A percentile compares a stretch with the other conserved stretches of the same genome.
Evolutionary conservation across 2,888 invertebrate species (phyloP).

Genomic region (Ectemnius cavifrons): DNA sequence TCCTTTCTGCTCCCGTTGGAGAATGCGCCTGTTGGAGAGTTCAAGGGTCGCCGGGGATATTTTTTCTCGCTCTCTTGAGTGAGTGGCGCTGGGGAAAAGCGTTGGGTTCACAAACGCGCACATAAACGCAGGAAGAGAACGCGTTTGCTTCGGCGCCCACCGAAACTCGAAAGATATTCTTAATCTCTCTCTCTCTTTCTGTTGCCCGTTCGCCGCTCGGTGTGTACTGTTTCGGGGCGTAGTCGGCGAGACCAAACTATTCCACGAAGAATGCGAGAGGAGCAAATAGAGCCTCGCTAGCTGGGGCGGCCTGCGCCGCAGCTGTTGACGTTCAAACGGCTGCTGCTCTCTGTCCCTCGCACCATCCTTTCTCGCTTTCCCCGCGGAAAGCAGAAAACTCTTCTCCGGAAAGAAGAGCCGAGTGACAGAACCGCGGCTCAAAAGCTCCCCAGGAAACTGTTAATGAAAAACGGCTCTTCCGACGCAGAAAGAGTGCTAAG

Average conservation of each 20-base stretch:
- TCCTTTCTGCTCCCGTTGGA: slow-evolving; percentile 2
- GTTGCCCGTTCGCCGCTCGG: background rate
- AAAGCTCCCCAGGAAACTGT: slow-evolving; percentile 12
- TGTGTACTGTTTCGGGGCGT: slow-evolving; percentile 47
- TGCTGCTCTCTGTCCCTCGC: slow-evolving; percentile 33
- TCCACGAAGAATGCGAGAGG: slow-evolving; percentile 73
- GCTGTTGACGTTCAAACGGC: slow-evolving; percentile 70
- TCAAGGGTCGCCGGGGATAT: slow-evolving; percentile 53
- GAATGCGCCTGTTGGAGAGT: slow-evolving; percentile 32
- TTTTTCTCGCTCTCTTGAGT: slow-evolving; percentile 38
- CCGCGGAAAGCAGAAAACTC: slow-evolving; percentile 41
- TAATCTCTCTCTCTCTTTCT: slow-evolving; percentile 55
- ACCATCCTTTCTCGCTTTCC: slow-evolving; percentile 7
- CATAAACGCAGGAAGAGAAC: too few relatives aligned
- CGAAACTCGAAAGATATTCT: slow-evolving; percentile 68
- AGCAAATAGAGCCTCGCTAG: slow-evolving; percentile 69
- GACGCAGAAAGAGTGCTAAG: background rate
- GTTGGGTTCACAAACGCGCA: background rate
- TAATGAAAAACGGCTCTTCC: slow-evolving; percentile 15
- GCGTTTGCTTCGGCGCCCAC: slow-evolving; percentile 27
- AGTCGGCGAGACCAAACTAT: slow-evolving; percentile 69
- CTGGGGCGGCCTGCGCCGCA: slow-evolving; percentile 68
- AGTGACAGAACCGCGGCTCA: background rate
- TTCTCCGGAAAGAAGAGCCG: slow-evolving; percentile 7
- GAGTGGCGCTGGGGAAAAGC: background rate